Base-by-base conservation (phyloP, 2,113 vertebrate genomes). In the Seriola aureovittata region DNA sequence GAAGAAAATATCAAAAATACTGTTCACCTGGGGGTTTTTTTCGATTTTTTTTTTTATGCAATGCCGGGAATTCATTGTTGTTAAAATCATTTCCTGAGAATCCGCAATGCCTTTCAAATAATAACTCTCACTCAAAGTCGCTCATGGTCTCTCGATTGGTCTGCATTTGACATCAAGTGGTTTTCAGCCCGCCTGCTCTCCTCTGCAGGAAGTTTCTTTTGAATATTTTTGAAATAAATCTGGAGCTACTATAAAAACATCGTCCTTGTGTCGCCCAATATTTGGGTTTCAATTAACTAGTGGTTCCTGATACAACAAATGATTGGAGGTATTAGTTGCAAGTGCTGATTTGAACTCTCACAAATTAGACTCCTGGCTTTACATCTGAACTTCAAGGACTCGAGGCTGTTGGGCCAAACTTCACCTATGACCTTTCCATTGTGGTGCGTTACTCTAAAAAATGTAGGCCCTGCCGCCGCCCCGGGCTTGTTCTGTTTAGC, bases 401-500 rank as follows among this genome's bases (percentile, higher is more conserved):
- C 16, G n/a, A 12, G 13, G 36, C 36, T 13, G 29, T 14, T 14
- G 29, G 25, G 21, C 52, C n/a, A 44, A 48, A 54, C 38, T 44
- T 46, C 2, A 64, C 23, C 57, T 7, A 23, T 29, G 40, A 69
- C 64, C 65, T 70, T 57, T 70, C 17, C 58, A 34, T 69, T 34
- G 7, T 0, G 7, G 3, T 4, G 2, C 0, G 21, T n/a, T 29
- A n/a, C n/a, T 40, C 5, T 71, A 29, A 8, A 11, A 36, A 52
- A 59, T 13, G 23, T n/a, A 11, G 34, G 62, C 34, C n/a, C 12
- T 32, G 54, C 69, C 57, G 52, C 17, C 1, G 8, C 82, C 58
- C 5, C 13, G 1, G 60, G 69, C 29, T 8, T 13, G 52, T 44
- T 57, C 40, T 1, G 17, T 32, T 73, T 40, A 67, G 4, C 12